A percentile compares a stretch with the other conserved stretches of the same genome.
Evolutionary conservation across 2,888 invertebrate genomes (phyloP).

Genomic region (Oscheius myriophilus): DNA sequence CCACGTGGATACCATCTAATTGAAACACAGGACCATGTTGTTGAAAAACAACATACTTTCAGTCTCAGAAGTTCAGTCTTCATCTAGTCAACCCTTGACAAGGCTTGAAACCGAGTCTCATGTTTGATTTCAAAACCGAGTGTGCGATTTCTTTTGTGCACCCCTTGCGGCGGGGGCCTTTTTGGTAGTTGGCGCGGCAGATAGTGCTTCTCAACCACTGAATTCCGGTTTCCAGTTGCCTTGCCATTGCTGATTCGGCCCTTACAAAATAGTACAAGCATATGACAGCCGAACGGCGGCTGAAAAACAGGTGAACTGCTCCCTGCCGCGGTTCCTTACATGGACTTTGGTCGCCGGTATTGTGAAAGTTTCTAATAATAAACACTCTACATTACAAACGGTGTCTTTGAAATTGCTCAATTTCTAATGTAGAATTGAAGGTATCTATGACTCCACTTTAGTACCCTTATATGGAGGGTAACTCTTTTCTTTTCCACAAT

Average conservation of each 20-base stretch:
- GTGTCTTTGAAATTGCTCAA: background rate
- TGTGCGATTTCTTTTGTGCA: no score
- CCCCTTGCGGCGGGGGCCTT: no score
- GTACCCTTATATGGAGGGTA: background rate
- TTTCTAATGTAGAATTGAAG: background rate
- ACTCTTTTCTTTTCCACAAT: background rate
- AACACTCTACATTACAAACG: background rate
- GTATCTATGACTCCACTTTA: background rate
- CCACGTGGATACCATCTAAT: constrained; percentile 22
- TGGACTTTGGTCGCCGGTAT: constrained; percentile 19
- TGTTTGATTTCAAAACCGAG: no score
- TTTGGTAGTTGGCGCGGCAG: constrained; percentile 13
- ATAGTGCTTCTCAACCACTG: constrained; percentile 22
- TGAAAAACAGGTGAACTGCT: constrained; percentile 30
- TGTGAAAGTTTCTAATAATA: constrained; percentile 5
- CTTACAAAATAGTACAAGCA: constrained; percentile 34
- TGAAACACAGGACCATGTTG: constrained; percentile 21
- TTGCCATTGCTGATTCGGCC: constrained; percentile 29
- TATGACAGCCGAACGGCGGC: constrained; percentile 28
- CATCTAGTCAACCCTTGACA: no score
- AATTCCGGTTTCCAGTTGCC: constrained; percentile 32
- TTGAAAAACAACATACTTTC: no score
- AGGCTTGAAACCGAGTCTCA: no score
- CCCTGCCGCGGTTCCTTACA: constrained; percentile 16
- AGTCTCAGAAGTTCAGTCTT: no score